phyloP scores from a whole-genome alignment of 2,113 vertebrate genomes.

The Tauraco erythrolophus region DNA sequence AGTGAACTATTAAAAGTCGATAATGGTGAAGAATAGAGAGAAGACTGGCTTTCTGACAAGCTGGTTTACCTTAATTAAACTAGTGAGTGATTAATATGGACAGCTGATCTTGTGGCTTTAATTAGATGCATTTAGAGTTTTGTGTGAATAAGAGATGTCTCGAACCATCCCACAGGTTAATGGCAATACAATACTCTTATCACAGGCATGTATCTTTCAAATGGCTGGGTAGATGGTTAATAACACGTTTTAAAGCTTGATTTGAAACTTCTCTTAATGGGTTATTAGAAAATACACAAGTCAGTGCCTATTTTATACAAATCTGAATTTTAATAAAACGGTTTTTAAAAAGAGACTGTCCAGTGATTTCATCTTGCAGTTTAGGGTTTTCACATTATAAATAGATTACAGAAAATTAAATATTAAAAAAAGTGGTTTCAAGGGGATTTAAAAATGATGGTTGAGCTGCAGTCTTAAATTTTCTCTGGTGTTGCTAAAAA shows the following conservation, averaged over 20 bases:
- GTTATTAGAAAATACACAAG: slow-evolving; percentile 41
- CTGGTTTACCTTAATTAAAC: slow-evolving; percentile 79
- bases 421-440: background rate
- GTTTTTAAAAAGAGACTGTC: background rate
- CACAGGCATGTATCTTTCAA: slow-evolving; percentile 65
- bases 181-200: slow-evolving; percentile 64
- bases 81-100: slow-evolving; percentile 75
- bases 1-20: slow-evolving; percentile 64
- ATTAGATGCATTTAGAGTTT: slow-evolving; percentile 72
- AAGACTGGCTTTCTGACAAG: slow-evolving; percentile 68
- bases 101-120: slow-evolving; percentile 71
- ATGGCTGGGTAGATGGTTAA: slow-evolving; percentile 67
- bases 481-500: background rate
- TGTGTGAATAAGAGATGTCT: slow-evolving; percentile 68
- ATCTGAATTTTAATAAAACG: background rate
- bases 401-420: background rate
- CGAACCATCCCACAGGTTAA: slow-evolving; percentile 62
- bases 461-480: background rate
- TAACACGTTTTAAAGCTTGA: slow-evolving; percentile 72
- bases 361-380: background rate
- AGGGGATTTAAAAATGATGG: background rate
- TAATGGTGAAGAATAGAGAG: slow-evolving; percentile 69
- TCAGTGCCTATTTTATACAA: background rate
- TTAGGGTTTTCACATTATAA: background rate
- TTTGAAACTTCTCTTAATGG: slow-evolving; percentile 58